These are phyloP conservation scores for Bombus haemorrhoidalis DNA, from an alignment of 1,140 invertebrate species.

Conservation along the genomic window DNA sequence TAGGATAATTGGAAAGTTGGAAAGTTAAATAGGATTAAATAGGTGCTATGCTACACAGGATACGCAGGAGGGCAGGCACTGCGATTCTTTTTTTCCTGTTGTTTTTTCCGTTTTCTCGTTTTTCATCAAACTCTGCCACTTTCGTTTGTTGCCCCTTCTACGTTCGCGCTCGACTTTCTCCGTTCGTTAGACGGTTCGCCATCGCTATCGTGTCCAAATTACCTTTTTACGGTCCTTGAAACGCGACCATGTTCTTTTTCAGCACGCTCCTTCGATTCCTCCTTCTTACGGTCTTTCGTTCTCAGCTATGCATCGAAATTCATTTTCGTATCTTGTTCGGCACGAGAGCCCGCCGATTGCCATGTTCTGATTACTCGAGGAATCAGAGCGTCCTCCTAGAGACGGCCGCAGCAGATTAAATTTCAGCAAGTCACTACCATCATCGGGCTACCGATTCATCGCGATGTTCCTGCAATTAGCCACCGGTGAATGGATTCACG, in stretches of 20 bases:
- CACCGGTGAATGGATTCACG: slow-evolving; percentile 32
- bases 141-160: slow-evolving; percentile 32
- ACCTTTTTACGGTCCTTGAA: neutral
- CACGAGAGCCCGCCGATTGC: slow-evolving; percentile 56
- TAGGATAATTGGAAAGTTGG: neutral
- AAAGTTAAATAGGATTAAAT: neutral
- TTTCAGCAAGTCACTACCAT: slow-evolving; percentile 59
- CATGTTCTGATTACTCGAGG: slow-evolving; percentile 68
- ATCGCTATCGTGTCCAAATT: neutral
- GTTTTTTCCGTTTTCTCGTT: too few relatives aligned
- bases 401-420: slow-evolving; percentile 51
- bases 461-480: slow-evolving; percentile 49
- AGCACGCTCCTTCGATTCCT: neutral
- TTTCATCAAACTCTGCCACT: too few relatives aligned
- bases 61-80: neutral
- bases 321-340: slow-evolving; percentile 55
- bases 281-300: neutral
- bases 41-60: neutral
- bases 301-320: slow-evolving; percentile 24
- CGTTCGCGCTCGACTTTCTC: slow-evolving; percentile 25
- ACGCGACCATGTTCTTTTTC: neutral
- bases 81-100: too few relatives aligned
- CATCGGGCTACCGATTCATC: slow-evolving; percentile 19
- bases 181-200: neutral
- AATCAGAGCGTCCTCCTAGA: slow-evolving; percentile 63